Evolutionary conservation across 2,797 vertebrate genomes (phyloP).

Genomic region (Siniperca undulata): DNA sequence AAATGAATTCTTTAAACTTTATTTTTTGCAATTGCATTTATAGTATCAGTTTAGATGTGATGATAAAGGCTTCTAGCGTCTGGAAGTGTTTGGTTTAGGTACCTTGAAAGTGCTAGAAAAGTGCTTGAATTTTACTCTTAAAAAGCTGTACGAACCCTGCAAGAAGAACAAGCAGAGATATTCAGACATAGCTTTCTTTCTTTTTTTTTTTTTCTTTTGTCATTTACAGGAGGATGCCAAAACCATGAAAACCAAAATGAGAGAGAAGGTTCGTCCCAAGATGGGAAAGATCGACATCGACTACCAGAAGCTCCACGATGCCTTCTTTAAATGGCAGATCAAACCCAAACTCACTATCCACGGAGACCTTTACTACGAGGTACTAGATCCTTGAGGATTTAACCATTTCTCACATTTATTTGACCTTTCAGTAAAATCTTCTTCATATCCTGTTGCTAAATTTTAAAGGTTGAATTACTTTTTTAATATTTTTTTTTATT

Average conservation of each 20-base stretch:
- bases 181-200: rapidly evolving
- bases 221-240: conserved; percentile 92
- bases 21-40: too few species aligned
- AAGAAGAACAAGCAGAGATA: neutral
- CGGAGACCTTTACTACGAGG: conserved; percentile 95
- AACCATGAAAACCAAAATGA: conserved; percentile 97
- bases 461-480: neutral
- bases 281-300: conserved; percentile 98
- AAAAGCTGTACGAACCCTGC: too few species aligned
- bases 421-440: too few species aligned
- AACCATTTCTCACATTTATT: rapidly evolving
- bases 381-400: conserved; percentile 11
- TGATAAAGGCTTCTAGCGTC: too few species aligned
- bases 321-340: conserved; percentile 98
- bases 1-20: too few species aligned
- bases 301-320: conserved; percentile 96
- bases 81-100: too few species aligned
- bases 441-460: neutral
- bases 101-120: too few species aligned
- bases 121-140: too few species aligned
- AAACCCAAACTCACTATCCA: conserved; percentile 96
- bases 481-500: neutral
- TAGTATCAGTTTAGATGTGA: too few species aligned
- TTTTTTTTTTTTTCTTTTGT: neutral
- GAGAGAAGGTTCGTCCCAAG: conserved; percentile 95